Conservation (phyloP, 35 echinoderm and acorn worm genomes). For the Apostichopus japonicus region DNA sequence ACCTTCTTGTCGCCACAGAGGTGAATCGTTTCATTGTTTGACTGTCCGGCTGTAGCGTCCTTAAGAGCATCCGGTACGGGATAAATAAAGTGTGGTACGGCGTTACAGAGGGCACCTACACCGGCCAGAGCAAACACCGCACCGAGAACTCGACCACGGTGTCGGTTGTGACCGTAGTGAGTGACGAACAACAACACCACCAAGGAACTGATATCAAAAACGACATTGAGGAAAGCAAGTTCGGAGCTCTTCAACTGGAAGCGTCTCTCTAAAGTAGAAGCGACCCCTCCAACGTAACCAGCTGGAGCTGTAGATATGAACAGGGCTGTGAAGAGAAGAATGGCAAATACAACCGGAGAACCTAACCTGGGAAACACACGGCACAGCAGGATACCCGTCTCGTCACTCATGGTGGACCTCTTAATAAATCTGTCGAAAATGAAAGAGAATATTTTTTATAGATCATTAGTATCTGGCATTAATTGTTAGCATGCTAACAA, state of each 20-base stretch:
- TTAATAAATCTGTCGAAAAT: no score
- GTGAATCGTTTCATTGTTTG: background rate
- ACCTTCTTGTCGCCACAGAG: background rate
- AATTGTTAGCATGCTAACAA: no score
- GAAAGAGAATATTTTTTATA: no score
- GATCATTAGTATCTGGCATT: no score
- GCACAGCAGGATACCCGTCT: background rate
- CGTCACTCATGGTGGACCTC: background rate
- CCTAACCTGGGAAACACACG: background rate
- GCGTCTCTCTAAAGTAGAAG: constrained; percentile 71
- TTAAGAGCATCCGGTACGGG: constrained; percentile 54
- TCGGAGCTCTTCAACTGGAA: constrained; percentile 85
- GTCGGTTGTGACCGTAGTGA: constrained; percentile 81
- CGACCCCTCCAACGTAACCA: constrained; percentile 30
- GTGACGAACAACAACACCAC: constrained; percentile 74
- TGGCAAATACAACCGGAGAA: background rate
- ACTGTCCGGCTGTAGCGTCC: constrained; percentile 9
- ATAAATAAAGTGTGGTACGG: constrained; percentile 83
- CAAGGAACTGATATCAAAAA: constrained; percentile 67
- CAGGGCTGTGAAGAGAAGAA: background rate
- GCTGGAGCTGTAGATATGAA: background rate
- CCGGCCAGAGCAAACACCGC: background rate
- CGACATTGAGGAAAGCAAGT: constrained; percentile 58
- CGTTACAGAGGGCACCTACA: constrained; percentile 22
- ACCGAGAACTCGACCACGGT: constrained; percentile 69